A percentile compares a stretch with the other conserved stretches of the same genome.
These are phyloP conservation scores for Parazoanthus swiftii DNA, from an alignment of 92 coral and sea anemone genomes.

Conservation along the genomic window DNA sequence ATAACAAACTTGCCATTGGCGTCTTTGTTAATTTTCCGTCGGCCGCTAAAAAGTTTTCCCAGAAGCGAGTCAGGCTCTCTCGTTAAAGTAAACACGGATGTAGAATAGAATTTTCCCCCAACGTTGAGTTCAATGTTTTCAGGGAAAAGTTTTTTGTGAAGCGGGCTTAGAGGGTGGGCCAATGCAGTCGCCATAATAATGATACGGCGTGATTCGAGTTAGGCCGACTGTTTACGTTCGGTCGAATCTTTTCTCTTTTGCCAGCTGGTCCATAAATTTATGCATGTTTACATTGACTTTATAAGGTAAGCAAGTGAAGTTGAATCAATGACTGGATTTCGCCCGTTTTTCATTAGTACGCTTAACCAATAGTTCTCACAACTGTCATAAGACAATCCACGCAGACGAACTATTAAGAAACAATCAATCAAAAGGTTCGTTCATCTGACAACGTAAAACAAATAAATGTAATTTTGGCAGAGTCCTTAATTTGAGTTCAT, in stretches of 20 bases:
- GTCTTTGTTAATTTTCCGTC: constrained; percentile 69
- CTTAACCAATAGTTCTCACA: neutral
- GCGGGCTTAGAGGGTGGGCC: too few species aligned
- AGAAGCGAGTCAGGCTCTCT: constrained; percentile 80
- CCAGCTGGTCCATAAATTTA: constrained; percentile 40
- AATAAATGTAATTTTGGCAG: neutral
- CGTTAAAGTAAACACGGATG: constrained; percentile 85
- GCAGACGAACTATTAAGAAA: neutral
- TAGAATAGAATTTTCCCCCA: constrained; percentile 90
- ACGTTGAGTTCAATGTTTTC: constrained; percentile 95
- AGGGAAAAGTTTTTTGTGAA: constrained; percentile 62
- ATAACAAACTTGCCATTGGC: constrained; percentile 83
- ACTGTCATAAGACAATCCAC: constrained; percentile 18
- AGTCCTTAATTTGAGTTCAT: neutral
- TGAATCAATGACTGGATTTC: constrained; percentile 1
- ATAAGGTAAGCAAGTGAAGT: constrained; percentile 5
- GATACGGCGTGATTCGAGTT: neutral
- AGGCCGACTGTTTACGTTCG: neutral
- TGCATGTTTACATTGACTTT: constrained; percentile 37
- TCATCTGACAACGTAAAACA: neutral
- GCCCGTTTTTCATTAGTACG: constrained; percentile 17
- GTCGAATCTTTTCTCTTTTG: neutral
- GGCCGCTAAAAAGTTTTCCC: constrained; percentile 86
- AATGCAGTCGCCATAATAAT: neutral
- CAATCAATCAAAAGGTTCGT: neutral